A percentile compares a stretch with the other conserved stretches of the same genome.
phyloP scores from a whole-genome alignment of 2,113 vertebrate genomes.

The Nesoenas mayeri region DNA sequence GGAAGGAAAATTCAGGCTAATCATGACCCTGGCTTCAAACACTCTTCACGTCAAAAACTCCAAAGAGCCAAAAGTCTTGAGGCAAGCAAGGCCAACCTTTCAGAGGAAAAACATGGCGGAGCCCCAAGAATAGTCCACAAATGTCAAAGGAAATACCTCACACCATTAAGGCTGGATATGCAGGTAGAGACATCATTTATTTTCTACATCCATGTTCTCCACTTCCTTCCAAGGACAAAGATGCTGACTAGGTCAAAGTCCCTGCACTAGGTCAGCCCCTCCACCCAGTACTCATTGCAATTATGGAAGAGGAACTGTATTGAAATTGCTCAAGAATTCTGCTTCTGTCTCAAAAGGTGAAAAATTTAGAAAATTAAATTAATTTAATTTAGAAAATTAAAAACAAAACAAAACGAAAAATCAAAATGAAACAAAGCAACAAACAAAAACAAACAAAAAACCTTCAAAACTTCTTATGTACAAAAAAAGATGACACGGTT shows the following conservation, averaged over 20 bases:
- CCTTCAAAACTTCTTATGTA: not conserved
- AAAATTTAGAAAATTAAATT: not conserved
- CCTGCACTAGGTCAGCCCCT: not conserved
- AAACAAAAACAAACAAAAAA: not conserved
- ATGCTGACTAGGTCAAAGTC: not conserved
- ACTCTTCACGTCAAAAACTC: not conserved
- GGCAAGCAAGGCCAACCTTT: not conserved
- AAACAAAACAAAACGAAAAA: not conserved
- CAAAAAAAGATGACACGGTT: not conserved
- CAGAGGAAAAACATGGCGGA: not conserved
- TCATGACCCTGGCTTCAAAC: not conserved
- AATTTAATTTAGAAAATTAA: not conserved
- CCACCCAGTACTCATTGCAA: not conserved
- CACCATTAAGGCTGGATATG: fast-evolving
- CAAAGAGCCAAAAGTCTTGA: not conserved
- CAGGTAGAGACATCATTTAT: not conserved
- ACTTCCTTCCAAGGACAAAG: not conserved
- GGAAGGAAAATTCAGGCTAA: not conserved
- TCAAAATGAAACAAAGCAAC: not conserved
- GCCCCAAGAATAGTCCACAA: not conserved
- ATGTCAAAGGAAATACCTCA: not conserved
- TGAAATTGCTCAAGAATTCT: not conserved
- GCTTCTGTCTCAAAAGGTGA: not conserved
- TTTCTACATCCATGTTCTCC: not conserved
- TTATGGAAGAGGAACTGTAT: not conserved